Evolutionary conservation across 2,797 vertebrate species (phyloP).

Genomic region (Philypnodon macrostomus): DNA sequence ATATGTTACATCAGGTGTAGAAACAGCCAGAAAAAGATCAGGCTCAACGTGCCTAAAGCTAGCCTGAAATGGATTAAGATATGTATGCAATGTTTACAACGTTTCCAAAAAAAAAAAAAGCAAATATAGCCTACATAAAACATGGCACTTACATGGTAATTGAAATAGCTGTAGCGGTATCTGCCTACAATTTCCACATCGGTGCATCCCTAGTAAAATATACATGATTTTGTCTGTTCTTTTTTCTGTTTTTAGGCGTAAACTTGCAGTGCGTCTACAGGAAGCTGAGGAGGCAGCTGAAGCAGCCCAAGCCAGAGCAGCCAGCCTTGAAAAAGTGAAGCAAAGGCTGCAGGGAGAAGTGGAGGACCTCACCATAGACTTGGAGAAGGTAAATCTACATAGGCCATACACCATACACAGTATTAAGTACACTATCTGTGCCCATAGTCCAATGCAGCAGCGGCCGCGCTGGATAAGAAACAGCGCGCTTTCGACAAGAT

Average conservation of each 20-base stretch:
- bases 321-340: constrained; percentile 75
- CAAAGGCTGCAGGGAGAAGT: constrained; percentile 78
- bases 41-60: too few species aligned
- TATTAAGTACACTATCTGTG: constrained; percentile 1
- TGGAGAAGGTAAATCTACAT: constrained; percentile 63
- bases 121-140: too few species aligned
- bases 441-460: constrained; percentile 72
- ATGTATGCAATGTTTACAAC: too few species aligned
- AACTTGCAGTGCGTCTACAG: constrained; percentile 71
- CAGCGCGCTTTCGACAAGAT: constrained; percentile 77
- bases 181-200: too few species aligned
- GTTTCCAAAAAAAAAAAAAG: too few species aligned
- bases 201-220: too few species aligned
- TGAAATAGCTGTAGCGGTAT: too few species aligned
- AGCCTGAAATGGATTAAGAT: too few species aligned
- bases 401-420: neutral
- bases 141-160: too few species aligned
- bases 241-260: constrained; percentile 48
- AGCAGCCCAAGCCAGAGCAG: constrained; percentile 62
- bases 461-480: constrained; percentile 77
- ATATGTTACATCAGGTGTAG: too few species aligned
- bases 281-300: constrained; percentile 75
- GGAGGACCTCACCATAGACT: constrained; percentile 74
- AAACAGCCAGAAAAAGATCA: too few species aligned
- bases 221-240: neutral